Evolutionary conservation across 2,888 invertebrate genomes (phyloP).

Genomic region (Nemotelus pantherinus): DNA sequence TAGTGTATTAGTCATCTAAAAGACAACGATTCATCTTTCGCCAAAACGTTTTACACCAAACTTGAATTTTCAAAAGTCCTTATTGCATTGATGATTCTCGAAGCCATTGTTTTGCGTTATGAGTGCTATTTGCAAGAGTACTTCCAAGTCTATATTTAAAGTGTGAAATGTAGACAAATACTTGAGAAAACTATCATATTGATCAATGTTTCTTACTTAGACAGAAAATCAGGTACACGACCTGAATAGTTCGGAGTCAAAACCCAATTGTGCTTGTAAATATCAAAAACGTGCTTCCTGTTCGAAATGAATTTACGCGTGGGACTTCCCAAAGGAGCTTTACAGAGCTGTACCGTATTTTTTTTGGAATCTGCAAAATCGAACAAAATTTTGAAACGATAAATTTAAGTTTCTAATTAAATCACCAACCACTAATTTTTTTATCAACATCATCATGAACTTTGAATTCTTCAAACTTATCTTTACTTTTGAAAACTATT

Average conservation of each 20-base stretch:
- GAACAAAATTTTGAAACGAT: no score
- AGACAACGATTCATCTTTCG: no score
- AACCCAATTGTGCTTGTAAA: constrained; percentile 76
- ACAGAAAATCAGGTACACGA: constrained; percentile 75
- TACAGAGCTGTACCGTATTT: not conserved
- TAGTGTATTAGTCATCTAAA: no score
- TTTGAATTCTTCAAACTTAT: not conserved
- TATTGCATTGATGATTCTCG: not conserved
- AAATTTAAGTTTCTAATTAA: no score
- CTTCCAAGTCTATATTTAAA: constrained; percentile 70
- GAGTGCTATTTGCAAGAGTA: constrained; percentile 76
- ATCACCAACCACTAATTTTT: not conserved
- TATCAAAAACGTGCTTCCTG: constrained; percentile 63
- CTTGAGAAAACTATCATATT: not conserved
- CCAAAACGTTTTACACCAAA: not conserved
- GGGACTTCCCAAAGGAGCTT: not conserved
- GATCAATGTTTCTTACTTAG: constrained; percentile 68
- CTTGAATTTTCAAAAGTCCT: not conserved
- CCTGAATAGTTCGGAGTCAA: constrained; percentile 78
- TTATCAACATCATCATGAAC: not conserved
- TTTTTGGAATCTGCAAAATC: no score
- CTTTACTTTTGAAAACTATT: not conserved
- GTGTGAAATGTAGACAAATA: not conserved
- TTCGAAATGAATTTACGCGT: not conserved
- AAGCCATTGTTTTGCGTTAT: constrained; percentile 76